Evolutionary conservation across 2,888 invertebrate species (phyloP).

Genomic region (Lepidochitona cinerea): DNA sequence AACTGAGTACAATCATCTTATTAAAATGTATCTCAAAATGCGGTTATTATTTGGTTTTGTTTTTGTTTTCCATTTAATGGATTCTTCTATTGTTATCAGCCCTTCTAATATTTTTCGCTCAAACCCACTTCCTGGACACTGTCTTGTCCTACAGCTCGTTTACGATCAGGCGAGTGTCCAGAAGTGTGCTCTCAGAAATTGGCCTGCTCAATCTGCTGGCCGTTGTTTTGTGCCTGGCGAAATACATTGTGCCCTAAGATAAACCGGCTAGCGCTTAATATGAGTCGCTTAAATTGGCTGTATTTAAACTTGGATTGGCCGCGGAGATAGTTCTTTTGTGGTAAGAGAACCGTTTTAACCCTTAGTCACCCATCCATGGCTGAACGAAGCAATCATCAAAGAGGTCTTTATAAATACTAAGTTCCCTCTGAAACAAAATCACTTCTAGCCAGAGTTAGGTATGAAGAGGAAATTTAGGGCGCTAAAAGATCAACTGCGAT

Average conservation of each 20-base stretch:
- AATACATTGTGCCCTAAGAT: not conserved
- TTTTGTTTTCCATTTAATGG: no score
- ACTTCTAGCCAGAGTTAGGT: not conserved
- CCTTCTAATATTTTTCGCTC: no score
- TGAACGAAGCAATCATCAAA: not conserved
- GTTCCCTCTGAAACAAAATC: not conserved
- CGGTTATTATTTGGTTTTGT: no score
- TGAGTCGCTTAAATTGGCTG: constrained; percentile 1
- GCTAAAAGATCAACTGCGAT: no score
- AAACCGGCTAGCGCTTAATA: not conserved
- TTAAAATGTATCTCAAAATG: no score
- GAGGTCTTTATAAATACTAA: not conserved
- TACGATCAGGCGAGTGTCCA: no score
- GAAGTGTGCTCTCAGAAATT: constrained; percentile 3
- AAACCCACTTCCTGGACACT: no score
- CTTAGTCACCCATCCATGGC: not conserved
- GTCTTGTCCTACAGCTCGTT: no score
- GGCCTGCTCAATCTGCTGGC: not conserved
- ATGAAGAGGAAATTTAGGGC: not conserved
- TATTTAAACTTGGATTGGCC: not conserved
- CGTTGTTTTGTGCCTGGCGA: not conserved
- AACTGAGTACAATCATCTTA: no score
- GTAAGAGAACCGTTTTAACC: not conserved
- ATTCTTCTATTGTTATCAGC: no score
- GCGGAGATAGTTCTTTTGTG: no score